Percentiles rank a stretch among this genome's conserved stretches.
These are phyloP conservation scores for Phengaris arion DNA, from an alignment of 2,888 invertebrate species.

Conservation along the genomic window DNA sequence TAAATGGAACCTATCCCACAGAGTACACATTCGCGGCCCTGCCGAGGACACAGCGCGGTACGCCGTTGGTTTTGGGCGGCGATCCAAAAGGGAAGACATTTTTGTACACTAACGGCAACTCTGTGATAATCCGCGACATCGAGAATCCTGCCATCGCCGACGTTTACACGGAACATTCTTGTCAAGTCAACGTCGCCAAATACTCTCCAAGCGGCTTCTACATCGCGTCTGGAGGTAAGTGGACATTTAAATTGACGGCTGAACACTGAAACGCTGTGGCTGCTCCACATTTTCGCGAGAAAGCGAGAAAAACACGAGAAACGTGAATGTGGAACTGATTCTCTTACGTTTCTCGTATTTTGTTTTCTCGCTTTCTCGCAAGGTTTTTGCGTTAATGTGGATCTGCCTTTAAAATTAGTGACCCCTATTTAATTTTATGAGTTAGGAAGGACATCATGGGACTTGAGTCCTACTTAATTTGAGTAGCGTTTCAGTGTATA, in stretches of 20 bases:
- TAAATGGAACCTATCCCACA: constrained; percentile 53
- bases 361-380: too few relatives aligned
- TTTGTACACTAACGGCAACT: constrained; percentile 98
- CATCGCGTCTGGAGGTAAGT: constrained; percentile 96
- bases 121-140: constrained; percentile 97
- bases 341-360: too few relatives aligned
- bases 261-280: too few relatives aligned
- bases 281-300: too few relatives aligned
- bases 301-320: too few relatives aligned
- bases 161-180: constrained; percentile 98
- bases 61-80: constrained; percentile 94
- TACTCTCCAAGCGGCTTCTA: constrained; percentile 99
- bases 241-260: not conserved
- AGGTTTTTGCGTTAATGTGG: too few relatives aligned
- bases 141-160: constrained; percentile 97
- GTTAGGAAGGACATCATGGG: too few relatives aligned
- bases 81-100: constrained; percentile 99
- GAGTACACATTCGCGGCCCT: constrained; percentile 95
- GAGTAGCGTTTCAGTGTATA: too few relatives aligned
- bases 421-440: too few relatives aligned
- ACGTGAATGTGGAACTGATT: too few relatives aligned
- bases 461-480: too few relatives aligned
- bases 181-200: constrained; percentile 96
- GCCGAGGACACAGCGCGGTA: constrained; percentile 96
- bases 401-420: too few relatives aligned